phyloP scores from a whole-genome alignment of 2,888 invertebrate species.

The Nowickia ferox region DNA sequence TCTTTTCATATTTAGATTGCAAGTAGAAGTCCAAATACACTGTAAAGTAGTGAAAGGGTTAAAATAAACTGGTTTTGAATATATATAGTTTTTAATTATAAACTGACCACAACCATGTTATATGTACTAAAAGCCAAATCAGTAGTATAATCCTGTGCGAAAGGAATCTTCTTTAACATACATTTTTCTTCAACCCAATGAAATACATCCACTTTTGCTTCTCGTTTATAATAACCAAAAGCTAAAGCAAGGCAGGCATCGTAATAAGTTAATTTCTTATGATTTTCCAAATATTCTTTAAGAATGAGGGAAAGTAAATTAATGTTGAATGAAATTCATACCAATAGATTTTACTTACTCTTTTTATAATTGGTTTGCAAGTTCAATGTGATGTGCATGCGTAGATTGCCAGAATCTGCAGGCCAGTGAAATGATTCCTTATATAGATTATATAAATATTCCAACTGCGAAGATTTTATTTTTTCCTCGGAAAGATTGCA shows the following conservation, averaged over 20 bases:
- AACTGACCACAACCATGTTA: constrained; percentile 58
- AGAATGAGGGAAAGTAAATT: constrained; percentile 25
- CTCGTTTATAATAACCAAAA: constrained; percentile 79
- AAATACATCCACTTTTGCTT: constrained; percentile 76
- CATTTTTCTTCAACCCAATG: constrained; percentile 75
- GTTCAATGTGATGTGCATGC: constrained; percentile 80
- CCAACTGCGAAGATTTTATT: constrained; percentile 60
- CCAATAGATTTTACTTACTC: constrained; percentile 75
- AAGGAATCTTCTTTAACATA: constrained; percentile 66
- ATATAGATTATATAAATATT: constrained; percentile 74
- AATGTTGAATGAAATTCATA: not conserved
- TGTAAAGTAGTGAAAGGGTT: too few relatives aligned
- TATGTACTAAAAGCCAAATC: constrained; percentile 21
- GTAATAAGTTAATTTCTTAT: constrained; percentile 76
- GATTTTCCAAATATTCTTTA: constrained; percentile 75
- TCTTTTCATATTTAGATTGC: too few relatives aligned
- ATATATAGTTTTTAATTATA: not conserved
- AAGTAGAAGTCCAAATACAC: too few relatives aligned
- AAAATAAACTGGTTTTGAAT: too few relatives aligned
- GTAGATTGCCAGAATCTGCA: constrained; percentile 67
- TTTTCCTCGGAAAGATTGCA: constrained; percentile 47
- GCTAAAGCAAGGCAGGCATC: constrained; percentile 80
- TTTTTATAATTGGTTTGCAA: constrained; percentile 78
- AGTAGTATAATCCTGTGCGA: not conserved
- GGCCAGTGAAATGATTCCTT: constrained; percentile 76